A percentile compares a stretch with the other conserved stretches of the same genome.
Conservation (phyloP, 2,888 invertebrate species). For the Andrena trimmerana region DNA sequence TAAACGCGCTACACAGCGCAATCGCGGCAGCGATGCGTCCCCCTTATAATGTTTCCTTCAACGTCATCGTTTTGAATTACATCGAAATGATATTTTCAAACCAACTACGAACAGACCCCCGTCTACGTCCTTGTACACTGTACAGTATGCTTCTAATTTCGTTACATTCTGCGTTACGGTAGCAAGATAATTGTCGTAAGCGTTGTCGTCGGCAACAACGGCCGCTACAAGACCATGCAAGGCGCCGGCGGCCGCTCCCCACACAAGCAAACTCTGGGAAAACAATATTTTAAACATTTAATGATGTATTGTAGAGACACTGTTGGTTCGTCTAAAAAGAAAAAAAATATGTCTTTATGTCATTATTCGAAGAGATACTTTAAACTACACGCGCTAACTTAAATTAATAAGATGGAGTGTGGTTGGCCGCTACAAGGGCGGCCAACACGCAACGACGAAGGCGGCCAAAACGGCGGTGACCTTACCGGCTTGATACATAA, state of each 20-base stretch:
- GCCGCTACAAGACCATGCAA: conserved; percentile 13
- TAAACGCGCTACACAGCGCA: conserved; percentile 39
- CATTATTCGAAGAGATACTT: neutral
- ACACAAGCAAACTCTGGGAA: neutral
- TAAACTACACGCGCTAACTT: neutral
- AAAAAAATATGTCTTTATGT: neutral
- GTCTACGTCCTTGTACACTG: no score
- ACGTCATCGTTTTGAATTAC: neutral
- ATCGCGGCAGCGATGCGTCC: conserved; percentile 29
- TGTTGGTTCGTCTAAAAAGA: no score
- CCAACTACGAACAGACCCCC: neutral
- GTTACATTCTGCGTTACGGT: neutral
- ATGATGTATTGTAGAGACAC: neutral
- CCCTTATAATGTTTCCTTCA: neutral
- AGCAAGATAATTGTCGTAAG: neutral
- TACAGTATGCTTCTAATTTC: neutral
- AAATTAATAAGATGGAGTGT: neutral
- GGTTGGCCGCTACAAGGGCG: conserved; percentile 40
- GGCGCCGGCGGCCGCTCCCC: conserved; percentile 15
- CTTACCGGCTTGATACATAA: conserved; percentile 74
- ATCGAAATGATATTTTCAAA: neutral
- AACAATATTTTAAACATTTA: conserved; percentile 3
- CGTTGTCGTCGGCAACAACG: conserved; percentile 48
- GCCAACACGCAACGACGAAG: conserved; percentile 45
- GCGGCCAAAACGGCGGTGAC: conserved; percentile 58